Conservation (phyloP, 2,797 vertebrate genomes). For the Triplophysa yarkandensis region DNA sequence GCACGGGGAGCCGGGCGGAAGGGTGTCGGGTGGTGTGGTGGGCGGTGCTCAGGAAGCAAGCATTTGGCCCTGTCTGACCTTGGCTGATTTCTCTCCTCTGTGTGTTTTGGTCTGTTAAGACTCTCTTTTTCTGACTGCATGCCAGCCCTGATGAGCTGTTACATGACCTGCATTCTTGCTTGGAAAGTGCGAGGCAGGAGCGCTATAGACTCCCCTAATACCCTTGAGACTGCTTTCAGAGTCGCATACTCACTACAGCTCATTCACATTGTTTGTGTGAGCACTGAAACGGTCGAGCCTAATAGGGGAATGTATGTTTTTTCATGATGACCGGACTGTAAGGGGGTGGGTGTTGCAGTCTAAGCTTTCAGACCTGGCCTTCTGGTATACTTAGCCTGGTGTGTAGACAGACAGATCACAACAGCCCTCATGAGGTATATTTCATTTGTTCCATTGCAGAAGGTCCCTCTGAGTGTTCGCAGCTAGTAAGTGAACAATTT, state of each 20-base stretch:
- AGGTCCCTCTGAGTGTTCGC: constrained; percentile 4
- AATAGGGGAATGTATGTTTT: constrained; percentile 34
- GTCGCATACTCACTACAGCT: constrained; percentile 4
- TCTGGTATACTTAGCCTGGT: constrained; percentile 25
- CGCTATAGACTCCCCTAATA: constrained; percentile 22
- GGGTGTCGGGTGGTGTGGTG: constrained; percentile 23
- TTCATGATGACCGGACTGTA: constrained; percentile 35
- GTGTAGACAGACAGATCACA: constrained; percentile 45
- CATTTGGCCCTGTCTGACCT: constrained; percentile 68
- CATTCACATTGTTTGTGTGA: constrained; percentile 19
- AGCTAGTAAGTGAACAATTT: constrained; percentile 25
- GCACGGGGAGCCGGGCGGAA: constrained; percentile 19
- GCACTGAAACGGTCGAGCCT: constrained; percentile 23
- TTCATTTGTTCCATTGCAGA: constrained; percentile 16
- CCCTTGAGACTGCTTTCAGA: constrained; percentile 30
- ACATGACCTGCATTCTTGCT: constrained; percentile 47
- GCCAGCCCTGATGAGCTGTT: constrained; percentile 54
- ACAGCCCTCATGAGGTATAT: constrained; percentile 32
- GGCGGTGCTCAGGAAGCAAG: constrained; percentile 61
- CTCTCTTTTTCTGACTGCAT: constrained; percentile 45
- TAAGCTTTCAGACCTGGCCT: constrained; percentile 34
- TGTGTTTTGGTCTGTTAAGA: constrained; percentile 59
- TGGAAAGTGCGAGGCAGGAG: constrained; percentile 10
- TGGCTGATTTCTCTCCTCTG: constrained; percentile 57
- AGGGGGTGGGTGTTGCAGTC: constrained; percentile 34